Evolutionary conservation across 1,140 invertebrate genomes (phyloP).

Genomic region (Ptiloglossa arizonensis): DNA sequence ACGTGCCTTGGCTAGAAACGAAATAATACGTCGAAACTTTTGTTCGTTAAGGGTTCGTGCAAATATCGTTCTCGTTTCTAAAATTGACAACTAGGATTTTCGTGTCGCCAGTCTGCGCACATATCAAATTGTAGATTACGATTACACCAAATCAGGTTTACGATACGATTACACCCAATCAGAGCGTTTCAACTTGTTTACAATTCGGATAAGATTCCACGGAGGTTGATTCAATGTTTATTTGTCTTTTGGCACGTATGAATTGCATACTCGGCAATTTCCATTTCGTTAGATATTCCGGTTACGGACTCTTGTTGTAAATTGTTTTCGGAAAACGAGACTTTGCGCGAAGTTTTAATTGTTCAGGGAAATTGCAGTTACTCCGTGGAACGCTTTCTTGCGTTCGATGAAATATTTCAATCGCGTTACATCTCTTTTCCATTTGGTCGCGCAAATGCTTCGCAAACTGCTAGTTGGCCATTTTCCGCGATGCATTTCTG

Average conservation of each 20-base stretch:
- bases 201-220: neutral
- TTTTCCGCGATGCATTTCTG: too few relatives aligned
- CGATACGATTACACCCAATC: too few relatives aligned
- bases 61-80: neutral
- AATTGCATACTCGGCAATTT: neutral
- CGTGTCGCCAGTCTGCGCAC: neutral
- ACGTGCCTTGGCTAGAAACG: too few relatives aligned
- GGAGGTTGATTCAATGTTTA: slow-evolving; percentile 2
- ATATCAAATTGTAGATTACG: neutral
- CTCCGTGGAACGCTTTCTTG: neutral
- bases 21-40: too few relatives aligned
- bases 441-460: too few relatives aligned
- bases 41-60: too few relatives aligned
- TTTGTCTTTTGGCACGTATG: neutral
- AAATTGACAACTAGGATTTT: neutral
- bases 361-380: neutral
- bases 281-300: neutral
- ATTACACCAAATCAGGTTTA: too few relatives aligned
- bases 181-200: neutral
- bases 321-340: slow-evolving; percentile 26
- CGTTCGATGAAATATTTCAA: too few relatives aligned
- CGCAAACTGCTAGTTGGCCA: too few relatives aligned
- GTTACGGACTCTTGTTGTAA: neutral
- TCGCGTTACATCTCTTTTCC: too few relatives aligned
- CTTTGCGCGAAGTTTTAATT: slow-evolving; percentile 36